Percentiles rank a stretch among this genome's conserved stretches.
phyloP scores from a whole-genome alignment of 2,888 invertebrate species.

The Diloba caeruleocephala region DNA sequence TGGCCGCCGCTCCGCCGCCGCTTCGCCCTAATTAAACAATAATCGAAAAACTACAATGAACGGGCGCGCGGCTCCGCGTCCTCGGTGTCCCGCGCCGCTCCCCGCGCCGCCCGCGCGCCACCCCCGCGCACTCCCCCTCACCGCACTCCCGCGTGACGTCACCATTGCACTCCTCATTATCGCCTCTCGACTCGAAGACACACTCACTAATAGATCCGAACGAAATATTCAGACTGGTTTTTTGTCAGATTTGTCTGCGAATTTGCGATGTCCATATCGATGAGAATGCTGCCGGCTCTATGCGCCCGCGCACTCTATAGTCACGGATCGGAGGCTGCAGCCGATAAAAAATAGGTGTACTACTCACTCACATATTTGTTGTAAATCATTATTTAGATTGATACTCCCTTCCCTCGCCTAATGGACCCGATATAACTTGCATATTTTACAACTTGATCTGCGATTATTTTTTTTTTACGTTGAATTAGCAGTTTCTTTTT shows the following conservation, averaged over 20 bases:
- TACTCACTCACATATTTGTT: constrained; percentile 27
- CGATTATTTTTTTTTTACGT: constrained; percentile 12
- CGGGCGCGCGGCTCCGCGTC: constrained; percentile 86
- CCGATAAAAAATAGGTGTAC: constrained; percentile 36
- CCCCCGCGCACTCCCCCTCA: constrained; percentile 46
- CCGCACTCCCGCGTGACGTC: constrained; percentile 76
- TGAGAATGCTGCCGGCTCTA: constrained; percentile 55
- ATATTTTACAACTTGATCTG: constrained; percentile 15
- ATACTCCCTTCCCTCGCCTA: constrained; percentile 19
- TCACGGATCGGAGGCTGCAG: constrained; percentile 39
- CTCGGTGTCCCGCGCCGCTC: constrained; percentile 73
- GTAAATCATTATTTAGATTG: constrained; percentile 36
- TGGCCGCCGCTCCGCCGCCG: constrained; percentile 88
- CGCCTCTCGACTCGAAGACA: constrained; percentile 82
- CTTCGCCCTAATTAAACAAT: constrained; percentile 90
- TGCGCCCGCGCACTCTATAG: constrained; percentile 63
- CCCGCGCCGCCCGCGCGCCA: constrained; percentile 47
- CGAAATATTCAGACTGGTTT: constrained; percentile 73
- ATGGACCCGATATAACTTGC: constrained; percentile 4
- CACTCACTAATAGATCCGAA: constrained; percentile 75
- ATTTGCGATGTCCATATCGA: constrained; percentile 61
- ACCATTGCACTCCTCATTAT: constrained; percentile 87
- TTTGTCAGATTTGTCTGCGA: constrained; percentile 67
- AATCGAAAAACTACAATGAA: constrained; percentile 89
- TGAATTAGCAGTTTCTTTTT: constrained; percentile 9